Conservation (phyloP, 2,797 vertebrate genomes). For the Myotis myotis region DNA sequence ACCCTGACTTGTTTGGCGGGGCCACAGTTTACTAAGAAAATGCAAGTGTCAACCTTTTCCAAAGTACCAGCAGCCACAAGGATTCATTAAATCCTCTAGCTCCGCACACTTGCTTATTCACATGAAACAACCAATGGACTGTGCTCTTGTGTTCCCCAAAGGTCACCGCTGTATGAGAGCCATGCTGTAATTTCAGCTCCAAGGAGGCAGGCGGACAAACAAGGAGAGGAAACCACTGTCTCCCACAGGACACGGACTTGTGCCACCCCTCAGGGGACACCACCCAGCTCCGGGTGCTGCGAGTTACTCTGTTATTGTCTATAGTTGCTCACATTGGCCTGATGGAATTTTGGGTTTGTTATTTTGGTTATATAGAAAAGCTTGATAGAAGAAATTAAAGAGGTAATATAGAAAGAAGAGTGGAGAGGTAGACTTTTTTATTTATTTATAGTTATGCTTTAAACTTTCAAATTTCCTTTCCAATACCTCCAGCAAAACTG, state of each 20-base stretch:
- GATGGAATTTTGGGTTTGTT: background rate
- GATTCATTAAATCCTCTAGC: conserved; percentile 73
- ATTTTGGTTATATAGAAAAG: background rate
- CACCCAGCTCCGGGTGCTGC: background rate
- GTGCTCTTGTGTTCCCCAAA: conserved; percentile 52
- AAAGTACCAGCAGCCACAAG: conserved; percentile 45
- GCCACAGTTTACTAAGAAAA: conserved; percentile 61
- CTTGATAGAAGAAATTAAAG: background rate
- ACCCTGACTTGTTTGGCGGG: conserved; percentile 42
- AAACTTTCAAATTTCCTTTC: background rate
- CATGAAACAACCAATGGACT: conserved; percentile 59
- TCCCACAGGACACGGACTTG: conserved; percentile 26
- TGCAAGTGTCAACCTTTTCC: conserved; percentile 71
- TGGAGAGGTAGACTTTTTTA: background rate
- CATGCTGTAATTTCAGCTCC: conserved; percentile 60
- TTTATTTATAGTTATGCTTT: background rate
- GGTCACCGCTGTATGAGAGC: conserved; percentile 67
- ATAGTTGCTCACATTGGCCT: background rate
- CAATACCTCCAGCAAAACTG: background rate
- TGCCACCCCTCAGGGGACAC: too few species aligned
- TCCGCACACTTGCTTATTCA: conserved; percentile 65
- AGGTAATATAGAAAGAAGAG: background rate
- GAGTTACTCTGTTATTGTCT: background rate
- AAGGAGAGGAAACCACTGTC: conserved; percentile 48
- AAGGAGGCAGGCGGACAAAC: conserved; percentile 60